These are phyloP conservation scores for Burhinus bistriatus DNA, from an alignment of 2,113 vertebrate genomes.

Conservation along the genomic window DNA sequence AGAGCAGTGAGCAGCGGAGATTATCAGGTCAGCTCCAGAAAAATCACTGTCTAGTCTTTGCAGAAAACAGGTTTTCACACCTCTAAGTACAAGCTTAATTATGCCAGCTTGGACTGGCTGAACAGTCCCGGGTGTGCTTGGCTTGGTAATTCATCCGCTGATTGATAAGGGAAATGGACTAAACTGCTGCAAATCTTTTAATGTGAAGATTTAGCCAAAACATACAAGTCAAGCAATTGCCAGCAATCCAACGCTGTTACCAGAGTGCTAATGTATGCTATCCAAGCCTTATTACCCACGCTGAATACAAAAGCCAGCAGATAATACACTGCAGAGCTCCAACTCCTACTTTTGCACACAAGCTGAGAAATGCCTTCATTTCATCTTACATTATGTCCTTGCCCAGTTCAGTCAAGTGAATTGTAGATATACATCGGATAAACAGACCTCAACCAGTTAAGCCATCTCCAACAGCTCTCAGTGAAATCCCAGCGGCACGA, in stretches of 20 bases:
- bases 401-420: background rate
- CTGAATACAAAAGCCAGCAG: constrained; percentile 41
- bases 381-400: background rate
- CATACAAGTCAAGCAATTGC: background rate
- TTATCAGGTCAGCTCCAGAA: constrained; percentile 1
- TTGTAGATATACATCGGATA: background rate
- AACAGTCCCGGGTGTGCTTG: background rate
- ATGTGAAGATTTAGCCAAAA: background rate
- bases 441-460: background rate
- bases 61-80: background rate
- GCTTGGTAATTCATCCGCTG: background rate
- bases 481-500: background rate
- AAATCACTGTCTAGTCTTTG: background rate
- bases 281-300: background rate
- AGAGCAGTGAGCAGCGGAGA: background rate
- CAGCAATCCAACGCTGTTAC: background rate
- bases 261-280: background rate
- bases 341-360: background rate
- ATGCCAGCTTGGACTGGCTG: background rate
- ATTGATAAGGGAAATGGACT: background rate
- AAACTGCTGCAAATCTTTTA: background rate
- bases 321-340: constrained; percentile 24
- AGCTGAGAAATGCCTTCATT: background rate
- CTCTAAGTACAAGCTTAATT: background rate
- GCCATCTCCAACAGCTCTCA: background rate